Evolutionary conservation across 2,797 vertebrate species (phyloP).

Genomic region (Lacerta bilineata): DNA sequence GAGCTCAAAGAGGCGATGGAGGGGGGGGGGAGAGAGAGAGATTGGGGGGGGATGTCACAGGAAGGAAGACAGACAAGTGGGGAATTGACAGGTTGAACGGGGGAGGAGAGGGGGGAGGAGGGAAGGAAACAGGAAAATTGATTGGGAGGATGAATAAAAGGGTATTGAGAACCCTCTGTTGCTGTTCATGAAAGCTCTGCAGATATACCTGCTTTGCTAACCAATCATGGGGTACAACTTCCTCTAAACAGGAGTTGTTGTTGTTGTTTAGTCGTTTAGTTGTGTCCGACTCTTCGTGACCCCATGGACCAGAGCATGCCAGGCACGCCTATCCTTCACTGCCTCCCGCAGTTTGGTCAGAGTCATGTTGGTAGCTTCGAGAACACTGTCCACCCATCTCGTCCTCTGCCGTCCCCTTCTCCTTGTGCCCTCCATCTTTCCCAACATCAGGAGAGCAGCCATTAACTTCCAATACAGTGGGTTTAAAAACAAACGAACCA

Average conservation of each 20-base stretch:
- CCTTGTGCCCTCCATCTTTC: no score
- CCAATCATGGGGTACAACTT: accelerated
- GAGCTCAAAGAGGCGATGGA: accelerated
- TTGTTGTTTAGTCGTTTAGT: no score
- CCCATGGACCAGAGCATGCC: no score
- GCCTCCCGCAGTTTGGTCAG: no score
- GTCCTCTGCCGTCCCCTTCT: no score
- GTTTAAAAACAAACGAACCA: not conserved
- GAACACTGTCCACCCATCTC: no score
- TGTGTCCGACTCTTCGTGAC: no score
- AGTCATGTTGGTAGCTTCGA: no score
- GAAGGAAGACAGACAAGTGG: not conserved
- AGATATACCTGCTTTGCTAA: not conserved
- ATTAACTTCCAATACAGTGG: accelerated
- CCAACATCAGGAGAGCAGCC: not conserved
- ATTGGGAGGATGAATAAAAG: not conserved
- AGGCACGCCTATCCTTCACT: no score
- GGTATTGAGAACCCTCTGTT: not conserved
- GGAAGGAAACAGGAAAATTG: not conserved
- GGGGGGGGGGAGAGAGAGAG: no score
- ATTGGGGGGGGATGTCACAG: accelerated
- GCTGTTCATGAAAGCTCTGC: not conserved
- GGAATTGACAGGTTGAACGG: accelerated
- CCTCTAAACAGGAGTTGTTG: not conserved
- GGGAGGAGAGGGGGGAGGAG: slow-evolving; percentile 4